Evolutionary conservation across 2,888 invertebrate genomes (phyloP).

Genomic region (Alsophila aescularia): DNA sequence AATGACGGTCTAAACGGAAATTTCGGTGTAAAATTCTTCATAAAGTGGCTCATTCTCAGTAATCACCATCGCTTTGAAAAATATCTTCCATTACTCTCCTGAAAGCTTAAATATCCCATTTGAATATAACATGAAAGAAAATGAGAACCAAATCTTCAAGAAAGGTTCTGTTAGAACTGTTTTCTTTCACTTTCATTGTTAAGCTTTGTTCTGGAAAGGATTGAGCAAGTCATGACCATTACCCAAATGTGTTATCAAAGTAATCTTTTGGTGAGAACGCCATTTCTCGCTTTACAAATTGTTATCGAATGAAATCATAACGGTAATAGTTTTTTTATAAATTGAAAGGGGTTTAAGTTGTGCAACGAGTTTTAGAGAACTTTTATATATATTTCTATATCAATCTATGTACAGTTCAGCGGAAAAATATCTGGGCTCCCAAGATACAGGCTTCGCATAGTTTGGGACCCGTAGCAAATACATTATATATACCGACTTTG

Average conservation of each 20-base stretch:
- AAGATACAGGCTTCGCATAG: no score
- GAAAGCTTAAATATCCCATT: slow-evolving; percentile 18
- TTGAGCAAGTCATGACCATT: slow-evolving; percentile 12
- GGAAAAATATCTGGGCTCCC: no score
- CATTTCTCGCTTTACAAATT: slow-evolving; percentile 1
- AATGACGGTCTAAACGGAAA: no score
- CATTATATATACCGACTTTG: no score
- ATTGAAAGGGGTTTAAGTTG: background rate
- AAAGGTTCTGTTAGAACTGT: slow-evolving; percentile 21
- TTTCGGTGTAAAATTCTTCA: slow-evolving; percentile 3
- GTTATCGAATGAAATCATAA: slow-evolving; percentile 1
- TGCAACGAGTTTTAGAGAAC: no score
- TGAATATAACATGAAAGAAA: slow-evolving; percentile 20
- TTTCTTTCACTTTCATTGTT: slow-evolving; percentile 17
- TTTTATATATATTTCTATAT: no score
- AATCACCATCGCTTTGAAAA: slow-evolving; percentile 1
- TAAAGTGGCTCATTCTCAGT: slow-evolving; percentile 2
- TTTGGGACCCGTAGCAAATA: no score
- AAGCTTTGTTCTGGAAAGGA: slow-evolving; percentile 2
- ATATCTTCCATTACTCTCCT: slow-evolving; percentile 9
- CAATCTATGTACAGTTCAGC: no score
- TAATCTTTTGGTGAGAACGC: slow-evolving; percentile 18
- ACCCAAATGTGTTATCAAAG: slow-evolving; percentile 12
- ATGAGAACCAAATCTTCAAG: slow-evolving; percentile 11
- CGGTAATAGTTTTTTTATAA: background rate